Evolutionary conservation across 2,888 invertebrate species (phyloP).

Genomic region (Crossocerus cetratus): DNA sequence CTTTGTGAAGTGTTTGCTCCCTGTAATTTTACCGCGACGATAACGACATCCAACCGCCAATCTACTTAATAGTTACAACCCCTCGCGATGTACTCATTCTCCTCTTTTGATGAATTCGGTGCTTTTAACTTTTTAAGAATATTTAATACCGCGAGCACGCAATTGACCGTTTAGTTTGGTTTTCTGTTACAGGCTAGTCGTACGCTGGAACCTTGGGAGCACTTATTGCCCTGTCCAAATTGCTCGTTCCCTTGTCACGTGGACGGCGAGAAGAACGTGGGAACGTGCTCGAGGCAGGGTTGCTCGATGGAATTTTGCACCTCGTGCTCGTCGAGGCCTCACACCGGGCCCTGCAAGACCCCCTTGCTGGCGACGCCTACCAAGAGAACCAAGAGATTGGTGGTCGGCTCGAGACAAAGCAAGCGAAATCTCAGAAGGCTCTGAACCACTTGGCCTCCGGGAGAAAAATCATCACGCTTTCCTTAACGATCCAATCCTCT

Average conservation of each 20-base stretch:
- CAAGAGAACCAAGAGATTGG: slow-evolving; percentile 68
- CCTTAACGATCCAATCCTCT: too few relatives aligned
- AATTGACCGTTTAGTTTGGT: neutral
- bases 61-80: too few relatives aligned
- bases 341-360: slow-evolving; percentile 71
- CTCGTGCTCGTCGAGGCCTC: slow-evolving; percentile 69
- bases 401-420: slow-evolving; percentile 72
- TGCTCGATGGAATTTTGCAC: slow-evolving; percentile 73
- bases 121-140: neutral
- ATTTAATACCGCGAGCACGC: neutral
- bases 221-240: slow-evolving; percentile 71
- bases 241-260: slow-evolving; percentile 73
- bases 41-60: too few relatives aligned
- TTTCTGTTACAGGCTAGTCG: slow-evolving; percentile 71
- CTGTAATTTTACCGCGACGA: neutral
- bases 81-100: too few relatives aligned
- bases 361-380: slow-evolving; percentile 73
- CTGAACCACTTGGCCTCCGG: slow-evolving; percentile 37
- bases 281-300: slow-evolving; percentile 72
- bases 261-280: slow-evolving; percentile 69
- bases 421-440: slow-evolving; percentile 73
- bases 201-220: slow-evolving; percentile 70
- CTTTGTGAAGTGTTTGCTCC: neutral
- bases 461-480: neutral
- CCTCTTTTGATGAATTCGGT: neutral